Conservation (phyloP, 2,113 vertebrate species). For the Oncorhynchus gorbuscha region DNA sequence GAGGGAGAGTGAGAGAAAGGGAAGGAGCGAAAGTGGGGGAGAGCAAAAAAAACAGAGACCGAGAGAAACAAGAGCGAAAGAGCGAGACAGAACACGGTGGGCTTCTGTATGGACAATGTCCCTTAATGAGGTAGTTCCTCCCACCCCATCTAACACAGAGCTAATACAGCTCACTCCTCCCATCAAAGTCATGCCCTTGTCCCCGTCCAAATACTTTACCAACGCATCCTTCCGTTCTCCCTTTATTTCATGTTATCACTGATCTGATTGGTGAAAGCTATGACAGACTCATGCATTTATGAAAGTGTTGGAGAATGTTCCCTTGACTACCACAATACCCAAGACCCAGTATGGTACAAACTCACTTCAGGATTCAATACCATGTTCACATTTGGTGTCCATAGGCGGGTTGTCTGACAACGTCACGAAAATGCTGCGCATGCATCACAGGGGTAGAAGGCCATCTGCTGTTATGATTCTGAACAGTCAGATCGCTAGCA, state of each 20-base stretch:
- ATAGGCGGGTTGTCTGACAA: too few species aligned
- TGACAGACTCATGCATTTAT: neutral
- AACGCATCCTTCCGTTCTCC: neutral
- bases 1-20: neutral
- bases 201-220: neutral
- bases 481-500: too few species aligned
- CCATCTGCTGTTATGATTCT: too few species aligned
- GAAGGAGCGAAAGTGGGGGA: neutral
- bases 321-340: neutral
- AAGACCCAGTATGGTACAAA: neutral
- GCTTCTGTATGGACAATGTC: neutral
- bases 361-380: neutral
- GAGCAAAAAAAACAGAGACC: too few species aligned
- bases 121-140: conserved; percentile 9
- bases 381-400: too few species aligned
- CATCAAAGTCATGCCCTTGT: neutral
- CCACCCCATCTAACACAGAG: neutral
- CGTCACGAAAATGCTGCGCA: neutral
- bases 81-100: neutral
- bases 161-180: neutral
- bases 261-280: neutral
- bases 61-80: too few species aligned
- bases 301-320: neutral
- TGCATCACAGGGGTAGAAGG: too few species aligned
- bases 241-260: neutral